phyloP scores from a whole-genome alignment of 2,888 invertebrate genomes.

The Alviniconcha strummeri region DNA sequence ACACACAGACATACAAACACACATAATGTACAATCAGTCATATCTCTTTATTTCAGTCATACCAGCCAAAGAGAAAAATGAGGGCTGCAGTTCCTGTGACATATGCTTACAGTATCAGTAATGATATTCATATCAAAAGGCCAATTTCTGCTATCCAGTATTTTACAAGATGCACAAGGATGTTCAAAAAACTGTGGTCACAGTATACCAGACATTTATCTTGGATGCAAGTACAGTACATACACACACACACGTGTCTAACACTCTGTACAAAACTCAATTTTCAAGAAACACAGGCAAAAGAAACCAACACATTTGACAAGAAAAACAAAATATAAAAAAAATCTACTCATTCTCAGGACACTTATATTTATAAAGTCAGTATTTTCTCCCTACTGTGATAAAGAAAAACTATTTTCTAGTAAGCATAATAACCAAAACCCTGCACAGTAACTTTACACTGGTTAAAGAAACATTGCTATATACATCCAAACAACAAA shows the following conservation, averaged over 20 bases:
- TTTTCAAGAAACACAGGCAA: conserved; percentile 2
- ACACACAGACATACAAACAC: neutral
- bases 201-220: neutral
- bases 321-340: too few relatives aligned
- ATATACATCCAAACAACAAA: too few relatives aligned
- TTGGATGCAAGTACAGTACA: neutral
- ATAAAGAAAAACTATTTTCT: too few relatives aligned
- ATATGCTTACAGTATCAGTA: neutral
- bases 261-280: neutral
- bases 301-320: too few relatives aligned
- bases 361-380: too few relatives aligned
- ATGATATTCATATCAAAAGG: neutral
- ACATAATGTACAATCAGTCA: neutral
- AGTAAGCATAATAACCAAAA: too few relatives aligned
- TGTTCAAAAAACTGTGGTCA: neutral
- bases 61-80: neutral
- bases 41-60: conserved; percentile 19
- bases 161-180: too few relatives aligned
- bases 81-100: neutral
- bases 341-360: too few relatives aligned
- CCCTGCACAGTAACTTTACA: too few relatives aligned
- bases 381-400: too few relatives aligned
- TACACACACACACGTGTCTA: neutral
- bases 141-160: too few relatives aligned
- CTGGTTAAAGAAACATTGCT: too few relatives aligned